Evolutionary conservation across 2,797 vertebrate genomes (phyloP).

Genomic region (Lithobates pipiens): DNA sequence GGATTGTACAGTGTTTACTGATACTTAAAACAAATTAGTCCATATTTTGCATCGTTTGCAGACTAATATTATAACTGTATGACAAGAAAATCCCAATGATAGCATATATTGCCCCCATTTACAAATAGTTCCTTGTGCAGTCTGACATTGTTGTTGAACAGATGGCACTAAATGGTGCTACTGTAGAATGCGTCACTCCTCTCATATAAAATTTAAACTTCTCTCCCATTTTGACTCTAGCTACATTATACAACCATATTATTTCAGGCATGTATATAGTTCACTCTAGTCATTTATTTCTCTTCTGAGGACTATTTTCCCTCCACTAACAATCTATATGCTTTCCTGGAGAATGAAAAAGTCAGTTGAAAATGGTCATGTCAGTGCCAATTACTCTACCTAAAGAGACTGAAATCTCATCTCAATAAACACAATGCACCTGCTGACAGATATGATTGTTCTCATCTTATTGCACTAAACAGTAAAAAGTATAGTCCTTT

Average conservation of each 20-base stretch:
- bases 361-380: background rate
- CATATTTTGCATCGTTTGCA: background rate
- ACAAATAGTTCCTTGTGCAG: background rate
- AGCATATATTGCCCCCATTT: background rate
- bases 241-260: background rate
- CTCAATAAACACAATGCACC: slow-evolving; percentile 23
- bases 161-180: slow-evolving; percentile 26
- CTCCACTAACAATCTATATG: slow-evolving; percentile 12
- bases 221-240: background rate
- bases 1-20: background rate
- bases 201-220: slow-evolving; percentile 14
- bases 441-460: background rate
- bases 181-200: background rate
- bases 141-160: background rate
- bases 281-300: slow-evolving; percentile 7
- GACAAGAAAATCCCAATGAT: background rate
- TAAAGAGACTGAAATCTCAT: slow-evolving; percentile 17
- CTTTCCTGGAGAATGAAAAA: slow-evolving; percentile 20
- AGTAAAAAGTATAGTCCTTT: background rate
- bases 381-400: background rate
- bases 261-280: background rate
- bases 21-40: background rate
- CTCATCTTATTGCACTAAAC: background rate
- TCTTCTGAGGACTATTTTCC: background rate
- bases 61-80: background rate